phyloP scores from a whole-genome alignment of 2,888 invertebrate species.

The Psococerastis gibbosa region DNA sequence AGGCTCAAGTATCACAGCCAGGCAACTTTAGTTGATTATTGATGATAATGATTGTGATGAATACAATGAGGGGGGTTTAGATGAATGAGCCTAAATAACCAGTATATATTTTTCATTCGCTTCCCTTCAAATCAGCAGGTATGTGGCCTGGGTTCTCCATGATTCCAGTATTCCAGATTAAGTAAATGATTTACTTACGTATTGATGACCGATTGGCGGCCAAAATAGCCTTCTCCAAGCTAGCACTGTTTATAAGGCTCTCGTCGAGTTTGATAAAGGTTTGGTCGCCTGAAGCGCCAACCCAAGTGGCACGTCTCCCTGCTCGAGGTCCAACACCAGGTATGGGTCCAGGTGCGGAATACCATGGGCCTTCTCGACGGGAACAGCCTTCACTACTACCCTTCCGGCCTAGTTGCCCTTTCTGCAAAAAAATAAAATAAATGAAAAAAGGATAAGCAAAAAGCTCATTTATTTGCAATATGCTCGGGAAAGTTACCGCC shows the following conservation, averaged over 20 bases:
- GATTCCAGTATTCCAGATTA: neutral
- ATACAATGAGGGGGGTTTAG: too few species aligned
- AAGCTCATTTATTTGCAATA: neutral
- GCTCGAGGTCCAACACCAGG: conserved; percentile 67
- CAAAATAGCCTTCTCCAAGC: conserved; percentile 69
- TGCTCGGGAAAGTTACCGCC: too few species aligned
- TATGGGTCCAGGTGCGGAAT: conserved; percentile 53
- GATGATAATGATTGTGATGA: too few species aligned
- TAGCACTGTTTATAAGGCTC: conserved; percentile 77
- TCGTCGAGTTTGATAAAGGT: conserved; percentile 87
- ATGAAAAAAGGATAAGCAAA: conserved; percentile 9
- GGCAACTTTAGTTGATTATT: too few species aligned
- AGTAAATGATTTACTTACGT: conserved; percentile 32
- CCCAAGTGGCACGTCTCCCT: conserved; percentile 80
- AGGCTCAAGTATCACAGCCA: too few species aligned
- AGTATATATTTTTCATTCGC: neutral
- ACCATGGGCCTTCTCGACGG: conserved; percentile 39
- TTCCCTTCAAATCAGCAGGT: too few species aligned
- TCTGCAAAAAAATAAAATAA: conserved; percentile 23
- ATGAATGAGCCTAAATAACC: neutral
- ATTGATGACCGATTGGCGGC: conserved; percentile 74
- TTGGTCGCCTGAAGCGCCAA: conserved; percentile 90
- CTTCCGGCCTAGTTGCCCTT: conserved; percentile 41
- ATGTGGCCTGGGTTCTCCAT: neutral
- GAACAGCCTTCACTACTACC: conserved; percentile 16